These are phyloP conservation scores for Thomomys bottae DNA, from an alignment of 2,113 vertebrate species.

Conservation along the genomic window DNA sequence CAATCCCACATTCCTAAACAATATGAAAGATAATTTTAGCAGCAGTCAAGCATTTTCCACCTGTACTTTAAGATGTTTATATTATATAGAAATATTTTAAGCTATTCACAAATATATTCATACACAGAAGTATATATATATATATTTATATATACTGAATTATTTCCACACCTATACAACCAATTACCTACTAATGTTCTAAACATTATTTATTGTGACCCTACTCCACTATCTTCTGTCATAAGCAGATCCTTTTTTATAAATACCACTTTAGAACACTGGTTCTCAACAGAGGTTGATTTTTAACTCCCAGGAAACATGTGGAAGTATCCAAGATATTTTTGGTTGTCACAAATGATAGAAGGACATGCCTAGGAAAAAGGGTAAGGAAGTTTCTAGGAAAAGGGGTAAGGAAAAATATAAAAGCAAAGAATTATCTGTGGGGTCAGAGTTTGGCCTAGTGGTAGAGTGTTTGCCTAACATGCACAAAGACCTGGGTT, in stretches of 20 bases:
- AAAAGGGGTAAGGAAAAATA: background rate
- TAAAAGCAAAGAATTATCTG: background rate
- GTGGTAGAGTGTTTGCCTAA: no score
- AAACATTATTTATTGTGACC: conserved; percentile 1
- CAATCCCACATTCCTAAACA: conserved; percentile 38
- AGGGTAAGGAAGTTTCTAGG: background rate
- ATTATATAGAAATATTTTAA: background rate
- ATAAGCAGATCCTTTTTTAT: background rate
- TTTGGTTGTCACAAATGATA: background rate
- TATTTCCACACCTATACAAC: conserved; percentile 17
- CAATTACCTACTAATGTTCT: conserved; percentile 40
- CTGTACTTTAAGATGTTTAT: background rate
- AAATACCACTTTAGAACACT: background rate
- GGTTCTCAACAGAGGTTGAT: background rate
- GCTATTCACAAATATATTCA: conserved; percentile 21
- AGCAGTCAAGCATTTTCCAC: conserved; percentile 17
- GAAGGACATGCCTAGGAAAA: background rate
- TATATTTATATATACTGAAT: background rate
- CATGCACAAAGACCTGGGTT: no score
- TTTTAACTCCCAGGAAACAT: background rate
- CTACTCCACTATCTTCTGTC: background rate
- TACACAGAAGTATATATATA: background rate
- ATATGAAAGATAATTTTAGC: background rate
- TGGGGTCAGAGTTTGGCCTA: no score
- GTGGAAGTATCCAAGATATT: background rate